Evolutionary conservation across 2,888 invertebrate genomes (phyloP), one percentile per base, ranked within the genome.

Genomic region (Vandiemenella viatica): DNA sequence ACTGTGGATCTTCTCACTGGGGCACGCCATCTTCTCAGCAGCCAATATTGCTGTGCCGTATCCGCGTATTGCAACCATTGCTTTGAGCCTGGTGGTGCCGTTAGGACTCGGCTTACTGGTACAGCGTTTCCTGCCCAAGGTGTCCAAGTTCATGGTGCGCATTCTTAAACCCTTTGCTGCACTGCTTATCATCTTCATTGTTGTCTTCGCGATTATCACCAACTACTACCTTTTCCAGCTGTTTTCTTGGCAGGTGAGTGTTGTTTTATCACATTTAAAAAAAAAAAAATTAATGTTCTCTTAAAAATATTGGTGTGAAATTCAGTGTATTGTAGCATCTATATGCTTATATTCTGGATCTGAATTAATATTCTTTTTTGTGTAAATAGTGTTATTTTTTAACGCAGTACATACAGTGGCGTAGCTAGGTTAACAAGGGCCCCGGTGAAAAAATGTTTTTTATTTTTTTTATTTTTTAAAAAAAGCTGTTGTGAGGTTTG

Each of bases 161-260:
- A 79, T 89, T 44, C 72, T 93, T 50, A 93, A 92, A 61, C 88
- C 87, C 2, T 83, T 90, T 60, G 86, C 90, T 0, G 73, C 81
- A 0, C 65, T 81, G 18, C 71, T 92, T 46, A 79, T 93, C 53
- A 59, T 90, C 10, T 86, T 89, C 60, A 89, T 92, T 55, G 75
- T 92, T 4, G 65, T 84, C 5, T 90, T 93, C 65, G 93, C 92
- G 0, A 80, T 89, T 41, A 74, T 83, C 49, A 84, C 89, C n/a
- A 93, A 95, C 67, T 65, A 85, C 45, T 93, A 90, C 65, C 76
- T 95, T 49, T 92, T 95, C 63, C 68, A 84, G 62, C 67, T 95
- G 56, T 89, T 95, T 64, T 83, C 83, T 2, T 90, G 88, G 88
- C 70, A 78, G 77, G 89, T 89, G 61, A 73, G 73, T 64, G 26